Evolutionary conservation across 2,113 vertebrate genomes (phyloP).

Genomic region (Onychorhynchus coronatus): DNA sequence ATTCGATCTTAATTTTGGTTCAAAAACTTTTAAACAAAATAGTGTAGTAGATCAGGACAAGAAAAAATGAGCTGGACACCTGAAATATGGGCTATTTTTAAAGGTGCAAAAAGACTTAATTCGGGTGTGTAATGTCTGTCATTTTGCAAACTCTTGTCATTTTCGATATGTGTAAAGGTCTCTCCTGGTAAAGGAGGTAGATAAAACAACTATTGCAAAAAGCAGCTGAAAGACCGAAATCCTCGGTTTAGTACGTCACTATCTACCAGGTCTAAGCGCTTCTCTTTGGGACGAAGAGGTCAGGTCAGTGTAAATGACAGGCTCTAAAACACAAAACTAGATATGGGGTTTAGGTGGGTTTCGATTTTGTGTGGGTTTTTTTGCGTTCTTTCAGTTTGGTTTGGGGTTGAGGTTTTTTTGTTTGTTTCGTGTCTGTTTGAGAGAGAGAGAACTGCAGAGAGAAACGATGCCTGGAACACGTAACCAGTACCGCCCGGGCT

Average conservation of each 20-base stretch:
- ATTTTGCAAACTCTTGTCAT: not conserved
- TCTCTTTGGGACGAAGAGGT: not conserved
- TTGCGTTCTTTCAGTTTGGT: too few species aligned
- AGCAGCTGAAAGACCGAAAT: not conserved
- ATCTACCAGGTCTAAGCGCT: too few species aligned
- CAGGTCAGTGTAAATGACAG: too few species aligned
- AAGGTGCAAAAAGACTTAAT: not conserved
- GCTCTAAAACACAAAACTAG: not conserved
- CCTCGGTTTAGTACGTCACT: not conserved
- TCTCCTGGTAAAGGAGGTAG: not conserved
- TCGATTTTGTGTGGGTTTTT: too few species aligned
- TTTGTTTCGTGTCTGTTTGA: too few species aligned
- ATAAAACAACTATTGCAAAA: not conserved
- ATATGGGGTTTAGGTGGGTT: too few species aligned
- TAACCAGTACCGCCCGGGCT: too few species aligned
- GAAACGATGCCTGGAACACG: too few species aligned
- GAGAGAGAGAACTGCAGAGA: too few species aligned
- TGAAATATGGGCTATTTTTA: not conserved
- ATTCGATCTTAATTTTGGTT: not conserved
- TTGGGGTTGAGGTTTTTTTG: too few species aligned
- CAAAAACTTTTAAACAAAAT: not conserved
- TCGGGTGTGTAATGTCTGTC: not conserved
- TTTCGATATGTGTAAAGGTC: not conserved
- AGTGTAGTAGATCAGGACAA: not conserved
- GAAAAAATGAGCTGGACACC: not conserved